phyloP scores from a whole-genome alignment of 2,797 vertebrate species.

The Carduelis carduelis region DNA sequence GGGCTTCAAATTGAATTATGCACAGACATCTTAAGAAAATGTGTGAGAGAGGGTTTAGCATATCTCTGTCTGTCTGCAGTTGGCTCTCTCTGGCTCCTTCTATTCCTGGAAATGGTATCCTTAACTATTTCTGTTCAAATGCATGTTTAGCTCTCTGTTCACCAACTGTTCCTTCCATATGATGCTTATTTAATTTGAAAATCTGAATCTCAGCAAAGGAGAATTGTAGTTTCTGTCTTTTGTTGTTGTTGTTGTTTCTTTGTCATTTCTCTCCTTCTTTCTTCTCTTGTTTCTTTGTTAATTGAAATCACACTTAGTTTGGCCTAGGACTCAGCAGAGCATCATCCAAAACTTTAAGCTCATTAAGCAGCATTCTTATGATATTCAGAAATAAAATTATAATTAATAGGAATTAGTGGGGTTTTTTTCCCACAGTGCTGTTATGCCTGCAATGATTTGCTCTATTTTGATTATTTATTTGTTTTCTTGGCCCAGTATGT shows the following conservation, averaged over 20 bases:
- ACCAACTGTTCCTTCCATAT: not conserved
- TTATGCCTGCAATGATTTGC: not conserved
- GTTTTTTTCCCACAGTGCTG: accelerated
- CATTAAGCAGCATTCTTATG: not conserved
- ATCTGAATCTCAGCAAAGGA: not conserved
- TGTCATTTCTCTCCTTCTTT: not conserved
- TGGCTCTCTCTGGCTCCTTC: not conserved
- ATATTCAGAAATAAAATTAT: not conserved
- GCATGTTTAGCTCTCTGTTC: slow-evolving; percentile 1
- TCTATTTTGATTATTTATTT: not conserved
- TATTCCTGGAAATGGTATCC: slow-evolving; percentile 18
- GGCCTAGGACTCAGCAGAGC: not conserved
- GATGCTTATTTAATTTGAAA: not conserved
- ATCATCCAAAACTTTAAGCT: not conserved
- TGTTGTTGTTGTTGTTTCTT: not conserved
- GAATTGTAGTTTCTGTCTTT: not conserved
- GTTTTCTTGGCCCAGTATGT: not conserved
- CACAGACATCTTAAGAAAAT: slow-evolving; percentile 51
- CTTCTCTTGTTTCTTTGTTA: not conserved
- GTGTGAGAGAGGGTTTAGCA: slow-evolving; percentile 42
- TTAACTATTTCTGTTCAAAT: slow-evolving; percentile 38
- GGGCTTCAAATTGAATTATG: slow-evolving; percentile 64
- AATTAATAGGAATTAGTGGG: not conserved
- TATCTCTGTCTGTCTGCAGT: slow-evolving; percentile 38
- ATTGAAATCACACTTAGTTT: not conserved